Conservation (phyloP, 2,888 invertebrate genomes). For the Lomographa bimaculata region DNA sequence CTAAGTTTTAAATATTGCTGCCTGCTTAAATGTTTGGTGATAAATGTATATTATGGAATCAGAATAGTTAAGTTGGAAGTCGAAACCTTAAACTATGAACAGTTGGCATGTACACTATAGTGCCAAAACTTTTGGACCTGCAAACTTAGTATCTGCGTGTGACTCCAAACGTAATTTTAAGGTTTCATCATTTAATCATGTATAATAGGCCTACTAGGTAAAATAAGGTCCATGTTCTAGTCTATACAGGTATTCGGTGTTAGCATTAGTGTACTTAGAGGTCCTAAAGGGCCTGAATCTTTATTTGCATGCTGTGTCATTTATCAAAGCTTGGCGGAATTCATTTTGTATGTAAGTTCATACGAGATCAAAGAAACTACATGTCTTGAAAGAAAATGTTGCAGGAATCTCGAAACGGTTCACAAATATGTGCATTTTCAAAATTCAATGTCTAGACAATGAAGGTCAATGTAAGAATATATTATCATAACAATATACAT, state of each 20-base stretch:
- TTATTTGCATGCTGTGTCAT: constrained; percentile 51
- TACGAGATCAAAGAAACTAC: constrained; percentile 6
- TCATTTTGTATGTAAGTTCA: constrained; percentile 7
- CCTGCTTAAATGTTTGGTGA: no score
- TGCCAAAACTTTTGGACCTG: constrained; percentile 21
- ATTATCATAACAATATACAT: no score
- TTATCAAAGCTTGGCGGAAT: constrained; percentile 29
- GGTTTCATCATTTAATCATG: constrained; percentile 32
- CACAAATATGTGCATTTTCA: no score
- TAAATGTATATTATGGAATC: no score
- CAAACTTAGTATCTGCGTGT: constrained; percentile 16
- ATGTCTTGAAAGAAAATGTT: background rate
- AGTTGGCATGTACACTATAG: constrained; percentile 16
- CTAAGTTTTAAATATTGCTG: constrained; percentile 6
- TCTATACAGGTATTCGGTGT: constrained; percentile 72
- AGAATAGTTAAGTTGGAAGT: no score
- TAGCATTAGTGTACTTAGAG: constrained; percentile 65
- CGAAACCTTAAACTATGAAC: no score
- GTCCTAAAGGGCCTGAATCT: constrained; percentile 49
- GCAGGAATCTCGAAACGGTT: no score
- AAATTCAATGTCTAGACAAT: no score
- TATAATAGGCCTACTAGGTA: constrained; percentile 67
- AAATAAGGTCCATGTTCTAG: constrained; percentile 55
- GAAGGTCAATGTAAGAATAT: no score
- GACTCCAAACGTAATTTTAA: constrained; percentile 23